Conservation (phyloP, 92 coral and sea anemone genomes). For the Palythoa grandiflora region DNA sequence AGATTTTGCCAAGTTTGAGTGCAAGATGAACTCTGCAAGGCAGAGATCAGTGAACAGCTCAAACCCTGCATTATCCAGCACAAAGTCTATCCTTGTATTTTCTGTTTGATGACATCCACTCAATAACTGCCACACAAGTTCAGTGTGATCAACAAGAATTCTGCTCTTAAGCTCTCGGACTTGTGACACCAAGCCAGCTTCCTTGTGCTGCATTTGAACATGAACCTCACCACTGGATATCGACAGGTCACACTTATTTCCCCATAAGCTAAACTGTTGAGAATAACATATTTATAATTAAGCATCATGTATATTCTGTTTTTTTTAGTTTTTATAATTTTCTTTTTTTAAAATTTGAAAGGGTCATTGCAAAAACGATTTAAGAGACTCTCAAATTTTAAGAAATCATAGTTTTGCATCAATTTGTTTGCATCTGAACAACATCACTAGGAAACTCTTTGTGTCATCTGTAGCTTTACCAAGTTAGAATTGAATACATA, state of each 20-base stretch:
- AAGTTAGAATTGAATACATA: too few species aligned
- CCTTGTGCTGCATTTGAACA: constrained; percentile 48
- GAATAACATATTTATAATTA: background rate
- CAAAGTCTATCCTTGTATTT: constrained; percentile 86
- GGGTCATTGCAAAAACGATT: too few species aligned
- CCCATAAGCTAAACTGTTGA: constrained; percentile 94
- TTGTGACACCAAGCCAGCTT: constrained; percentile 72
- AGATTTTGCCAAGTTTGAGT: constrained; percentile 72
- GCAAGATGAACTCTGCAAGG: constrained; percentile 86
- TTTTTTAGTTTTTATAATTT: background rate
- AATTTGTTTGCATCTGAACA: too few species aligned
- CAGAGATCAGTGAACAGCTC: constrained; percentile 96
- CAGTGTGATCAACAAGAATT: constrained; percentile 85
- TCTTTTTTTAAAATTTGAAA: too few species aligned
- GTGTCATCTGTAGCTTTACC: too few species aligned
- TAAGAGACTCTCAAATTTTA: too few species aligned
- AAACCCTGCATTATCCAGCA: constrained; percentile 97
- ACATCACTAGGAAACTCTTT: too few species aligned
- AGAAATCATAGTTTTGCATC: too few species aligned
- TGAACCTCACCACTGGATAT: constrained; percentile 91
- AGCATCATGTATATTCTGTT: background rate
- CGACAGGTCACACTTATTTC: constrained; percentile 97
- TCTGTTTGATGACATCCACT: constrained; percentile 33
- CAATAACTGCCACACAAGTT: constrained; percentile 75
- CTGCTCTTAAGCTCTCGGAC: constrained; percentile 75